These are phyloP conservation scores for Netelia virgata DNA, from an alignment of 2,888 invertebrate genomes.

Conservation along the genomic window DNA sequence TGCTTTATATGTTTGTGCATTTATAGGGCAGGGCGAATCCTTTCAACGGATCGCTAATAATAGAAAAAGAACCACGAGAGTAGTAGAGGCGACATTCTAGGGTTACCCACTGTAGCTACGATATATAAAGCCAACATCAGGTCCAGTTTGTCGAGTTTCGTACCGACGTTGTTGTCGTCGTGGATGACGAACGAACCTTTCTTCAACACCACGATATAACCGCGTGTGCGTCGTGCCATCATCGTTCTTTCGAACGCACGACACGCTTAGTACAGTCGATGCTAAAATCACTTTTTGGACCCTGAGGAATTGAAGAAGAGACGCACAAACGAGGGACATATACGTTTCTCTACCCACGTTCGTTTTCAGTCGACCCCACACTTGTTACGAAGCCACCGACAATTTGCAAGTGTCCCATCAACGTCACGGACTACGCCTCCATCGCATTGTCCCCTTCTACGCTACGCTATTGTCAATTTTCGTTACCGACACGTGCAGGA, in stretches of 20 bases:
- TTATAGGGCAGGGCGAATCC: slow-evolving; percentile 65
- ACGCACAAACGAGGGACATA: not conserved
- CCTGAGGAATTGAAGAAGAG: not conserved
- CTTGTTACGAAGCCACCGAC: slow-evolving; percentile 4
- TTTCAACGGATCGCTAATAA: slow-evolving; percentile 52
- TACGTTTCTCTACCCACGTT: slow-evolving; percentile 7
- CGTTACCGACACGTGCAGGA: no score
- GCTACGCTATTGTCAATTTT: not conserved
- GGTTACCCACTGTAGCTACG: no score
- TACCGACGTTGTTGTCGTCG: slow-evolving; percentile 4
- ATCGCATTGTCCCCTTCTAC: slow-evolving; percentile 5
- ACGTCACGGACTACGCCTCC: slow-evolving; percentile 38
- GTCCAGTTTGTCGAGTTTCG: slow-evolving; percentile 58
- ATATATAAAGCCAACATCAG: slow-evolving; percentile 21
- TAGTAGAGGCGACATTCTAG: no score
- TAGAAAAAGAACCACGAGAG: not conserved
- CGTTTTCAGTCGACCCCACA: not conserved
- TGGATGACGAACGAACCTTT: slow-evolving; percentile 14
- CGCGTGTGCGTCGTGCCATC: slow-evolving; percentile 6
- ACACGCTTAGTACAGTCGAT: slow-evolving; percentile 48
- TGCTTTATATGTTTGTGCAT: slow-evolving; percentile 41
- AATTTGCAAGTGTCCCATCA: not conserved
- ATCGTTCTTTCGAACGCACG: slow-evolving; percentile 8
- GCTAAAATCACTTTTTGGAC: slow-evolving; percentile 42
- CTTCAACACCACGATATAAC: not conserved